Evolutionary conservation across 2,888 invertebrate genomes (phyloP), one percentile per base, ranked within the genome.

Genomic region (Dioctria rufipes): DNA sequence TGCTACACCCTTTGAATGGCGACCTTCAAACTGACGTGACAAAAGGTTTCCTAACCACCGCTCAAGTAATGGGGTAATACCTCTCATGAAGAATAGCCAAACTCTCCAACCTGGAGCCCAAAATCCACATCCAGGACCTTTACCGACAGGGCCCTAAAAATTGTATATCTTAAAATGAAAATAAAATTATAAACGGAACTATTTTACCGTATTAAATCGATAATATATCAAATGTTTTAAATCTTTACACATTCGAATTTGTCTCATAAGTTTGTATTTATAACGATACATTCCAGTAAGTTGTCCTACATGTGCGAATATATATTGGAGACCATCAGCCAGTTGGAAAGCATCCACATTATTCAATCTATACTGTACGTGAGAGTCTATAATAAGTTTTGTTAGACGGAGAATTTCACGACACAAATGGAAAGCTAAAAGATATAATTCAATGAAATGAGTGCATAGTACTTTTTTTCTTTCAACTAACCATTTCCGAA

Each of bases 41-140:
- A 99, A 91, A 85, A 99, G 91, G 90, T 99, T 99, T 13, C 99
- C 99, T n/a, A 99, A 92, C 99, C 99, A 99, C 69, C 99, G 92
- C 88, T 99, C 99, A 78, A 99, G 90, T 61, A 99, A 90, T 0
- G 99, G 99, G 0, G 99, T 99, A 85, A 99, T 98, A 25, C 99
- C 99, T 80, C 99, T 92, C 96, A 99, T 96, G 90, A 99, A 99
- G 92, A 99, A 99, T 77, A 99, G 90, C 99, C 99, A 99, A 13
- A 99, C 99, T 80, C 99, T 92, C 99, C 99, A 99, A 0, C 99
- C 98, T 0, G 99, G 98, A 0, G 98, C 97, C 99, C 99, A 99
- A 89, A 98, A 93, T 37, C 99, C 99, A 90, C 98, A 98, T 0
- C 99, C 99, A 0, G 99, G 99, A 3, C 99, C 99, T 90, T 99